Conservation (phyloP, 2,888 invertebrate genomes). For the Brachyopa scutellaris region DNA sequence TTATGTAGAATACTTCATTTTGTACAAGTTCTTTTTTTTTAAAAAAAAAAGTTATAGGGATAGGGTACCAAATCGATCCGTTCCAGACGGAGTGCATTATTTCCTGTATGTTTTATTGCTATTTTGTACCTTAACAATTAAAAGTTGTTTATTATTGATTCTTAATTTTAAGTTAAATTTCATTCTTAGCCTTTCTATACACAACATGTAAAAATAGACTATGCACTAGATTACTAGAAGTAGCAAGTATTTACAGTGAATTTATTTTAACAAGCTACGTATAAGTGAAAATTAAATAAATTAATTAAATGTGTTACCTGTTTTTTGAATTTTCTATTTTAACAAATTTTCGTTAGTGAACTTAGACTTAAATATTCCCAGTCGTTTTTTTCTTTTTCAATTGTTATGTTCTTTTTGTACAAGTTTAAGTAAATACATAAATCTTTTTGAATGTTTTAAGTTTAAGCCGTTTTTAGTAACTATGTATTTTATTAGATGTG, state of each 20-base stretch:
- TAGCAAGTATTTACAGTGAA: slow-evolving; percentile 40
- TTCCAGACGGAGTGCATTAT: too few relatives aligned
- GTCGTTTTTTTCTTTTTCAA: slow-evolving; percentile 27
- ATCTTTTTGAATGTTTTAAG: neutral
- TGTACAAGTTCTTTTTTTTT: too few relatives aligned
- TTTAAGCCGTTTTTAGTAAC: neutral
- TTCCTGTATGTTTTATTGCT: slow-evolving; percentile 45
- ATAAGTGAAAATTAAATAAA: neutral
- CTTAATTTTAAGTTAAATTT: neutral
- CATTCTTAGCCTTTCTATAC: slow-evolving; percentile 27
- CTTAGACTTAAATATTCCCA: slow-evolving; percentile 49
- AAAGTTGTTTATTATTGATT: slow-evolving; percentile 31
- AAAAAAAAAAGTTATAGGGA: too few relatives aligned
- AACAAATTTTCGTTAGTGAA: neutral
- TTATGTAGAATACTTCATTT: too few relatives aligned
- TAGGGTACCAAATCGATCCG: too few relatives aligned
- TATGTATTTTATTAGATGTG: neutral
- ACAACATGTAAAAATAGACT: slow-evolving; percentile 71
- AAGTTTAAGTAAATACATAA: neutral
- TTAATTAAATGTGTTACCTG: neutral
- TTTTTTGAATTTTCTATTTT: neutral
- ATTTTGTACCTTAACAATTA: slow-evolving; percentile 56
- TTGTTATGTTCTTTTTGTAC: neutral
- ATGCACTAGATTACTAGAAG: slow-evolving; percentile 18
- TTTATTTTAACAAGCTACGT: slow-evolving; percentile 6